Evolutionary conservation across 1,140 invertebrate species (phyloP).

Genomic region (Drosophila yakuba): DNA sequence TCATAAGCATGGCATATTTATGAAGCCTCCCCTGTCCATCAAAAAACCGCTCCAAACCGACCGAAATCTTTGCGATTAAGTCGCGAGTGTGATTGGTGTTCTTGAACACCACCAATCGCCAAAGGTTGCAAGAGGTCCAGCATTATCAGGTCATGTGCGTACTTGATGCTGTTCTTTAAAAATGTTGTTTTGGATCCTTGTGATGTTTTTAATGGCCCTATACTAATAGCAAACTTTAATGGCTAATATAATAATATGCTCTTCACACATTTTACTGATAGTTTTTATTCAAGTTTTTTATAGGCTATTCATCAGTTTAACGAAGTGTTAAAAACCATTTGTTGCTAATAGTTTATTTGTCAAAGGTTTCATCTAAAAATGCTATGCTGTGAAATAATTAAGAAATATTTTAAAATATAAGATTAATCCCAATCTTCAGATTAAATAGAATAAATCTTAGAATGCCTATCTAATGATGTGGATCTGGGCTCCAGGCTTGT

Average conservation of each 20-base stretch:
- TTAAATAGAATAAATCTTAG: neutral
- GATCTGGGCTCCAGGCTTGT: neutral
- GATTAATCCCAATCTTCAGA: neutral
- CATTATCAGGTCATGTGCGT: constrained; percentile 44
- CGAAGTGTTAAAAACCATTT: too few relatives aligned
- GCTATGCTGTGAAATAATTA: too few relatives aligned
- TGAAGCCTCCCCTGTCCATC: neutral
- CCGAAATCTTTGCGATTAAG: constrained; percentile 34
- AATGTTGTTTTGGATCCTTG: constrained; percentile 10
- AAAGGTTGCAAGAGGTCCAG: constrained; percentile 25
- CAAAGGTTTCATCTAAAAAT: too few relatives aligned
- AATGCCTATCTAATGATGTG: too few relatives aligned
- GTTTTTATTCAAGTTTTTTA: too few relatives aligned
- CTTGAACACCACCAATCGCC: constrained; percentile 42
- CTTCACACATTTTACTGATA: too few relatives aligned
- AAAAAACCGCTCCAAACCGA: constrained; percentile 16
- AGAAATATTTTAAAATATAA: too few relatives aligned
- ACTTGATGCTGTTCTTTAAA: constrained; percentile 17
- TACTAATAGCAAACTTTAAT: neutral
- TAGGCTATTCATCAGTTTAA: too few relatives aligned
- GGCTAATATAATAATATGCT: neutral
- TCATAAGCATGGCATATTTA: constrained; percentile 41
- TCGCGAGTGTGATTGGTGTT: constrained; percentile 9
- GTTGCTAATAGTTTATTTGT: too few relatives aligned
- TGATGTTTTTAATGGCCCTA: constrained; percentile 2